These are phyloP conservation scores for Drosophila rufa DNA, from an alignment of 1,140 invertebrate species.

Conservation along the genomic window DNA sequence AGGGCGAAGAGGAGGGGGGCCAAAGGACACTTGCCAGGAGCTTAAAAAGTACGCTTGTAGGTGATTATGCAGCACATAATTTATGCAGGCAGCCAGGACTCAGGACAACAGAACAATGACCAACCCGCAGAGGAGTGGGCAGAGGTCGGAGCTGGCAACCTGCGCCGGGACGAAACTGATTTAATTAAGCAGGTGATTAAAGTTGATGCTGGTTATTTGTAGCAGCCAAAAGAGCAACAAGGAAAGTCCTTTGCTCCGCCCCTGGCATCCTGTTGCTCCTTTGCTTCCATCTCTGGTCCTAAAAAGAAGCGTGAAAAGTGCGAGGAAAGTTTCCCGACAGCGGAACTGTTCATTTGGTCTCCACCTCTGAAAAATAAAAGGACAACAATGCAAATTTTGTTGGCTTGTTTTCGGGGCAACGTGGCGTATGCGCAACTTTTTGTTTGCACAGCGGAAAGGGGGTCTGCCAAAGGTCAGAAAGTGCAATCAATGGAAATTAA, in stretches of 20 bases:
- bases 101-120: conserved; percentile 34
- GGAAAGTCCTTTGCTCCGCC: conserved; percentile 17
- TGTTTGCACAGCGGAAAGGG: conserved; percentile 44
- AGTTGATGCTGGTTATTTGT: conserved; percentile 83
- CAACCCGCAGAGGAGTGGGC: conserved; percentile 1
- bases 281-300: not conserved
- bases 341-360: conserved; percentile 45
- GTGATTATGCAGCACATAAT: conserved; percentile 80
- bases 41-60: conserved; percentile 75
- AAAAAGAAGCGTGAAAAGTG: conserved; percentile 58
- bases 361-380: not conserved
- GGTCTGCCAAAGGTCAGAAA: conserved; percentile 52
- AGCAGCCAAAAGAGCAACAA: conserved; percentile 66
- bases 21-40: conserved; percentile 58
- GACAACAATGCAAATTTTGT: conserved; percentile 61
- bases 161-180: conserved; percentile 70
- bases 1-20: conserved; percentile 12
- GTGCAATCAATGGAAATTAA: conserved; percentile 73
- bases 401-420: conserved; percentile 31
- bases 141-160: conserved; percentile 23
- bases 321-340: conserved; percentile 56
- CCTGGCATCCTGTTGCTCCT: conserved; percentile 37
- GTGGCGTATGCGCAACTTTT: conserved; percentile 64
- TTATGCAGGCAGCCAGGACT: conserved; percentile 63
- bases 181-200: conserved; percentile 84